Evolutionary conservation across 1,140 invertebrate species (phyloP).

Genomic region (Listronotus oregonensis): DNA sequence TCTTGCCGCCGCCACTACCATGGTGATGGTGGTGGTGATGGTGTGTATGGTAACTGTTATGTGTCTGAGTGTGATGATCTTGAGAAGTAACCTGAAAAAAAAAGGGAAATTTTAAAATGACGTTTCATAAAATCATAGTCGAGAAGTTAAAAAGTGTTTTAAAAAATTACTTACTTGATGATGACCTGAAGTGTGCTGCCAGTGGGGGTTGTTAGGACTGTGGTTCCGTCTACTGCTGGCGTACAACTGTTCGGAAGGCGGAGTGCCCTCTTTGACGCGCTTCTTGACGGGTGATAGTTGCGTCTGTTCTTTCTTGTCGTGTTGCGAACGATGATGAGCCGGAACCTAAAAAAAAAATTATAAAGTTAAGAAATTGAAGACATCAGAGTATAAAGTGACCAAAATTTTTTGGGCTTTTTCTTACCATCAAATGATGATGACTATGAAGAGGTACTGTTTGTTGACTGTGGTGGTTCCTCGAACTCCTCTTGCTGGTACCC

Average conservation of each 20-base stretch:
- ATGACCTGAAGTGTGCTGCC: slow-evolving; percentile 53
- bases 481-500: slow-evolving; percentile 58
- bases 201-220: slow-evolving; percentile 52
- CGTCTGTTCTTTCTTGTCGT: slow-evolving; percentile 85
- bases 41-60: slow-evolving; percentile 57
- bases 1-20: slow-evolving; percentile 52
- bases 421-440: slow-evolving; percentile 59
- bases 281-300: slow-evolving; percentile 97
- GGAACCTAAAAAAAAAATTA: slow-evolving; percentile 55
- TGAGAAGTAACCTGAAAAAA: slow-evolving; percentile 44
- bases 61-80: slow-evolving; percentile 44
- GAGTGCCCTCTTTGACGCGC: slow-evolving; percentile 95
- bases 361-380: background rate
- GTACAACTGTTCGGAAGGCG: slow-evolving; percentile 65
- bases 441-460: slow-evolving; percentile 45
- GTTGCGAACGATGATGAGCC: slow-evolving; percentile 56
- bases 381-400: no score
- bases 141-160: no score
- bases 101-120: background rate
- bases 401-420: background rate
- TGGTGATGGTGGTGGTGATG: slow-evolving; percentile 56
- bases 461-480: slow-evolving; percentile 60
- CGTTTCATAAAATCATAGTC: no score
- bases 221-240: slow-evolving; percentile 53
- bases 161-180: slow-evolving; percentile 38